Evolutionary conservation across 2,888 invertebrate genomes (phyloP).

Genomic region (Ernsta delagoae): DNA sequence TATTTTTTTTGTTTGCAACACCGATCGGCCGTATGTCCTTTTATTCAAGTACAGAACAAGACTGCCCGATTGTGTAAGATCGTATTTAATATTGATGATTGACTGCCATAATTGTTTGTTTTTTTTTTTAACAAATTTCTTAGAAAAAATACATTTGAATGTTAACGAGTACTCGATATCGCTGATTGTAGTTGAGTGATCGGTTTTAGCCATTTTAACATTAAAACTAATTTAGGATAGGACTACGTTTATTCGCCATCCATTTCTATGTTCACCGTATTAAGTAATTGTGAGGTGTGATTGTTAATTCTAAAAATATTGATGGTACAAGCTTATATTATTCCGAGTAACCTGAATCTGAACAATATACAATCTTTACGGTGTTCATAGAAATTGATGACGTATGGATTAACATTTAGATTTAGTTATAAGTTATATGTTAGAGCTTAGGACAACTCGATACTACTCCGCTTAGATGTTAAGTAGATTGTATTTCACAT

Average conservation of each 20-base stretch:
- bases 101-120: slow-evolving; percentile 70
- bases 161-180: slow-evolving; percentile 36
- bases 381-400: slow-evolving; percentile 11
- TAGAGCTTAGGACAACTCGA: slow-evolving; percentile 35
- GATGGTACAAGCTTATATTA: background rate
- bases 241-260: background rate
- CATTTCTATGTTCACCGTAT: slow-evolving; percentile 11
- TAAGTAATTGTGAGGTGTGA: background rate
- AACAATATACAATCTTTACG: background rate
- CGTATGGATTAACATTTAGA: slow-evolving; percentile 17
- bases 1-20: slow-evolving; percentile 51
- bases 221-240: slow-evolving; percentile 34
- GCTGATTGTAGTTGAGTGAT: slow-evolving; percentile 36
- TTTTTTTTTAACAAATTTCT: slow-evolving; percentile 40
- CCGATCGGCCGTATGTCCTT: slow-evolving; percentile 55
- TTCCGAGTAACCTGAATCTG: background rate
- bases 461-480: slow-evolving; percentile 30
- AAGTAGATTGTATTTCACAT: slow-evolving; percentile 32
- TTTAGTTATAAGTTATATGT: slow-evolving; percentile 37
- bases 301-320: background rate
- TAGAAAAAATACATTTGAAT: slow-evolving; percentile 28
- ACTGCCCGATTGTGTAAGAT: slow-evolving; percentile 73
- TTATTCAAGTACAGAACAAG: slow-evolving; percentile 69
- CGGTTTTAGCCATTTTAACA: slow-evolving; percentile 37
- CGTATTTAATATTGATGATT: slow-evolving; percentile 66